phyloP scores from a whole-genome alignment of 1,140 invertebrate species.

The Aleiodes sp. region DNA sequence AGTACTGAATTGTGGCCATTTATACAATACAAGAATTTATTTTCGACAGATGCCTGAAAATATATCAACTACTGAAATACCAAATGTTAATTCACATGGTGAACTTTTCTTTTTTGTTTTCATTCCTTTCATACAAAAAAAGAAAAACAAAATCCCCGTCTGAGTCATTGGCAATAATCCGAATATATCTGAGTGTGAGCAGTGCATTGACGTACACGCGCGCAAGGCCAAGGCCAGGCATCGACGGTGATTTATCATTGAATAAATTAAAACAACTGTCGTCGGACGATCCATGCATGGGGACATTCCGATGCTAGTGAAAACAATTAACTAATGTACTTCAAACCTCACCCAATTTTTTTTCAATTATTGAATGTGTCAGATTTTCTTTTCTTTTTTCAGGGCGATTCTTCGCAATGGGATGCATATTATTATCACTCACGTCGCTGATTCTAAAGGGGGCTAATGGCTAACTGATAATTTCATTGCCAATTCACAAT shows the following conservation, averaged over 20 bases:
- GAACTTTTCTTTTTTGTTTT: not conserved
- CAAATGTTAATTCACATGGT: not conserved
- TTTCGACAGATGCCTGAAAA: conserved; percentile 3
- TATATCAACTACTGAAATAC: not conserved
- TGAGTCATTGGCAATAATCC: conserved; percentile 47
- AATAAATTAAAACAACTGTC: conserved; percentile 46
- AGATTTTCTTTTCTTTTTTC: not conserved
- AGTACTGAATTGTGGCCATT: not conserved
- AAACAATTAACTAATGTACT: not conserved
- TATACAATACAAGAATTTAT: not conserved
- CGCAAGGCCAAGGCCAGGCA: conserved; percentile 49
- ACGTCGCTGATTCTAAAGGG: too few species aligned
- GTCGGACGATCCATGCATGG: not conserved
- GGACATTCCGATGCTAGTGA: not conserved
- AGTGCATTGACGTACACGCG: conserved; percentile 29
- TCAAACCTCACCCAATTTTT: not conserved
- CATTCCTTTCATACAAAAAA: too few species aligned
- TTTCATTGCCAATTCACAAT: too few species aligned
- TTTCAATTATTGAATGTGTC: not conserved
- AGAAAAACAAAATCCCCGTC: conserved; percentile 17
- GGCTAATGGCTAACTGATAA: too few species aligned
- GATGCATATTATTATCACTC: too few species aligned
- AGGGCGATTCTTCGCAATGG: not conserved
- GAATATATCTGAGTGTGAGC: conserved; percentile 36
- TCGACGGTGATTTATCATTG: conserved; percentile 43